phyloP scores from a whole-genome alignment of 2,888 invertebrate species.

The Oeneis ivallda region DNA sequence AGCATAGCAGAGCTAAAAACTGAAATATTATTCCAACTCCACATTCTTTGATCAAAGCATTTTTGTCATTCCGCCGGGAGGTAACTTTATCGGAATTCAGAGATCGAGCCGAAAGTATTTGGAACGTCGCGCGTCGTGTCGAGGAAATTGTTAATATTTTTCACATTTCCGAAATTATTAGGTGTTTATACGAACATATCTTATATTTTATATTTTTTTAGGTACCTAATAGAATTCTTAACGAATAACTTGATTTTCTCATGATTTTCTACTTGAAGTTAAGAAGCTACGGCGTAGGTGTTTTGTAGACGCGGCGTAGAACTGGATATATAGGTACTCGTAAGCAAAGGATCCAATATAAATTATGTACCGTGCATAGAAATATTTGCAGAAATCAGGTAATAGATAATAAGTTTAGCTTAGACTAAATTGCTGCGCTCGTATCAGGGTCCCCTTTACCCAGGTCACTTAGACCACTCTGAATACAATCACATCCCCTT shows the following conservation, averaged over 20 bases:
- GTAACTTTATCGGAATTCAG: not conserved
- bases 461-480: no score
- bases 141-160: not conserved
- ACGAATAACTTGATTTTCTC: no score
- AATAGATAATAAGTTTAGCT: no score
- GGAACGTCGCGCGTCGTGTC: not conserved
- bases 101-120: not conserved
- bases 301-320: not conserved
- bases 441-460: no score
- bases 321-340: not conserved
- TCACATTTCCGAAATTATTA: not conserved
- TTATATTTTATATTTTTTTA: no score
- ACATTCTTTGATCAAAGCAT: not conserved
- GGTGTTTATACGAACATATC: not conserved
- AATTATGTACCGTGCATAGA: no score
- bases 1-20: not conserved
- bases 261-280: not conserved
- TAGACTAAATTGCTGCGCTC: no score
- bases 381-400: no score
- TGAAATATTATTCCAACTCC: not conserved
- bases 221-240: no score
- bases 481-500: no score
- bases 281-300: slow-evolving; percentile 3
- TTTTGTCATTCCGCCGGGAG: not conserved
- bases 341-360: no score